A percentile compares a stretch with the other conserved stretches of the same genome.
phyloP scores from a whole-genome alignment of 1,140 invertebrate species.

The Trichoplusia ni region DNA sequence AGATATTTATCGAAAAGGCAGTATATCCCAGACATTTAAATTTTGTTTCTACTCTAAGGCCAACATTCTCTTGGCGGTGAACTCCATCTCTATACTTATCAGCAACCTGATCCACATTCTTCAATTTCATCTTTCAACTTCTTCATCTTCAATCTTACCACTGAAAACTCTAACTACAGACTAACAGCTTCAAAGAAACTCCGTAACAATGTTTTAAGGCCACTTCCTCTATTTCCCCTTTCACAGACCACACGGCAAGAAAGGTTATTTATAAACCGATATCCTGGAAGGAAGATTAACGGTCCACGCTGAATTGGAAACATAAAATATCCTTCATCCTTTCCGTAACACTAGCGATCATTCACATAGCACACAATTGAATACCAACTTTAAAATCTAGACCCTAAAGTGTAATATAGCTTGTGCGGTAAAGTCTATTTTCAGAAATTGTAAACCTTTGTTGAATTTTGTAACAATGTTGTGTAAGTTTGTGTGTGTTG shows the following conservation, averaged over 20 bases:
- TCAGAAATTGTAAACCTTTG: constrained; percentile 1
- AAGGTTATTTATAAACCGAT: constrained; percentile 1
- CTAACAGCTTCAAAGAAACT: background rate
- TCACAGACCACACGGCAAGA: background rate
- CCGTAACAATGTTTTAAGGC: background rate
- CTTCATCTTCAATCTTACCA: no score
- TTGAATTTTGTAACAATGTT: constrained; percentile 9
- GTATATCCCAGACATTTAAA: no score
- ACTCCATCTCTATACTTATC: no score
- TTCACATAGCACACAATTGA: background rate
- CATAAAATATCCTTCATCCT: constrained; percentile 1
- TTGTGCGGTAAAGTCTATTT: background rate
- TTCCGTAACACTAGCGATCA: background rate
- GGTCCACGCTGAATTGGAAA: constrained; percentile 1
- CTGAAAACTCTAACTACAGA: no score
- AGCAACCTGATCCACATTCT: no score
- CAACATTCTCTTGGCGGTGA: no score
- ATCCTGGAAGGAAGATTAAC: constrained; percentile 7
- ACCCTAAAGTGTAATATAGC: background rate
- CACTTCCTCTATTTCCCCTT: background rate
- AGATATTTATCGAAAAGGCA: no score
- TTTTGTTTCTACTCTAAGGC: no score
- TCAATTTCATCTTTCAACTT: no score
- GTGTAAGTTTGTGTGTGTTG: background rate
- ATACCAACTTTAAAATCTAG: background rate